These are phyloP conservation scores for Petrolisthes manimaculis DNA, from an alignment of 2,888 invertebrate genomes.

Conservation along the genomic window DNA sequence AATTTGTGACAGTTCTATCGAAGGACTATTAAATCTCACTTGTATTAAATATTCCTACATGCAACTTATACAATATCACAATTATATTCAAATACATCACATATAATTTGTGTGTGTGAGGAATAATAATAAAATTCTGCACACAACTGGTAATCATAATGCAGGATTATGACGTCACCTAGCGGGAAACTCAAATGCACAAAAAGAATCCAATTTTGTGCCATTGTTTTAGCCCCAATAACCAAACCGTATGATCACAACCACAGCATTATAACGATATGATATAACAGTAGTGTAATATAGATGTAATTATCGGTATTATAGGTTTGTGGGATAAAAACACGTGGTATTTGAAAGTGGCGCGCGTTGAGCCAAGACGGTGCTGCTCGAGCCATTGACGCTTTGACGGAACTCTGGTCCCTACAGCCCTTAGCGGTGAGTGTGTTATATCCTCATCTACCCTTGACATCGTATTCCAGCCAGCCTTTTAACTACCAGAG, in stretches of 20 bases:
- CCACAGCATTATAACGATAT: not conserved
- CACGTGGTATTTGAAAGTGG: constrained; percentile 17
- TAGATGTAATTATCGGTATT: not conserved
- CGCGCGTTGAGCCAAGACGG: not conserved
- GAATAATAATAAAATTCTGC: not conserved
- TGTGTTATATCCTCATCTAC: constrained; percentile 33
- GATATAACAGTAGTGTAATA: not conserved
- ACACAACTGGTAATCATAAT: not conserved
- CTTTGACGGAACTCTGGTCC: constrained; percentile 56
- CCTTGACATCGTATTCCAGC: constrained; percentile 17
- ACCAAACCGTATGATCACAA: not conserved
- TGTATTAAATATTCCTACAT: no score
- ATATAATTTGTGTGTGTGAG: no score
- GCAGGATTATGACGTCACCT: constrained; percentile 18
- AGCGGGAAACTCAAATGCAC: constrained; percentile 23
- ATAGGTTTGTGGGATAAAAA: not conserved
- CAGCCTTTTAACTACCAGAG: not conserved
- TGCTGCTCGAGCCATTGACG: constrained; percentile 17
- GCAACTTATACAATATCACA: no score
- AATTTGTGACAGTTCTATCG: no score
- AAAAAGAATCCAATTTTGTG: not conserved
- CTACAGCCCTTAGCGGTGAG: constrained; percentile 33
- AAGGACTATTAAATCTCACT: no score
- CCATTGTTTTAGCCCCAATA: not conserved
- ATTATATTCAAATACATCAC: no score